Evolutionary conservation across 2,797 vertebrate species (phyloP), one percentile per base, ranked within the genome.

Genomic region (Mormyrops boulengeri): DNA sequence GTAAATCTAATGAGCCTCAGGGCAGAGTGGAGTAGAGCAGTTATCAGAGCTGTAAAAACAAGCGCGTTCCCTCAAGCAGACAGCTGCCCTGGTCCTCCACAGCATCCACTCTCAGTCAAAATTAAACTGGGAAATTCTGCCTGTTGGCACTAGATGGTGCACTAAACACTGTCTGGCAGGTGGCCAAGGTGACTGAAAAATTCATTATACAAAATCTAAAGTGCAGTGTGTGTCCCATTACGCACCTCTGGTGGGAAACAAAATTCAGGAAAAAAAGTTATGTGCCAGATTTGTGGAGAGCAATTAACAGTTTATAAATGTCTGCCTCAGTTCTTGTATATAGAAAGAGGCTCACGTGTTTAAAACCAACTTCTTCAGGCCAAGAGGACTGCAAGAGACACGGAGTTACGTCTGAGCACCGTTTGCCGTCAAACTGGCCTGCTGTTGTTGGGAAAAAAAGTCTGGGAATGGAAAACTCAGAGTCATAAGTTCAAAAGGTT

Each of bases 61-160:
- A 82, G 19, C 19, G 44, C 3, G 41, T 47, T n/a, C 77, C 41
- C 17, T 47, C 41, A n/a, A 47, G 77, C 44, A 8, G 86, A 87
- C 53, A 60, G 26, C 34, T 57, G 22, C 53, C 80, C 17, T 12
- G n/a, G n/a, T 85, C 84, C 49, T 85, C n/a, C 11, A 4, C 22
- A 26, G 52, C 86, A 38, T 87, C 41, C 44, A 60, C 52, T 87
- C 69, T 34, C 69, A 77, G 69, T 77, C 12, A 17, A 87, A 87
- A 87, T n/a, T 60, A 38, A 87, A 87, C 53, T 19, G 17, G 22
- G 55, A 88, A 85, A 34, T 14, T 87, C 86, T 57, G 55, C 4
- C 26, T 26, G 14, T 2, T n/a, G 87, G 93, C 94, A 94, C 92
- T 91, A 94, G 94, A 92, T 92, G 94, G 92, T 7, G 93, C 90